phyloP scores from a whole-genome alignment of 2,888 invertebrate genomes.

The Norana najaformis region DNA sequence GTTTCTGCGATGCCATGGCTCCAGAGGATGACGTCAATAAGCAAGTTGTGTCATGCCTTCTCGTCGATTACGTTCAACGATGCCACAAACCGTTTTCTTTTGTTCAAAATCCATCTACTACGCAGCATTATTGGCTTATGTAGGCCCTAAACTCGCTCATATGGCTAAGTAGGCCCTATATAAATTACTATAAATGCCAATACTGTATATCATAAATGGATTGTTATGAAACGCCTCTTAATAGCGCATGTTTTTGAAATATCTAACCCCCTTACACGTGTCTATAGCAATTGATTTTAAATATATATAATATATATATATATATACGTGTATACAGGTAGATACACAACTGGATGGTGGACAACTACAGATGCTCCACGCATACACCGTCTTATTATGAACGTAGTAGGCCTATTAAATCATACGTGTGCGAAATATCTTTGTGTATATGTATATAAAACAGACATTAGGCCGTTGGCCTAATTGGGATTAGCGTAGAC shows the following conservation, averaged over 20 bases:
- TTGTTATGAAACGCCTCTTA: not conserved
- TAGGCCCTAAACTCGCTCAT: no score
- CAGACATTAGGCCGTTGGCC: no score
- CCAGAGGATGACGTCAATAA: not conserved
- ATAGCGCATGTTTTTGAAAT: not conserved
- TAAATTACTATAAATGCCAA: not conserved
- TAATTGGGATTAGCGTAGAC: not conserved
- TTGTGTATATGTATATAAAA: not conserved
- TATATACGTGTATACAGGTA: not conserved
- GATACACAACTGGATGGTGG: no score
- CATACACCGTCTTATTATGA: no score
- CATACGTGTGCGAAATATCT: no score
- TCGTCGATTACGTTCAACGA: not conserved
- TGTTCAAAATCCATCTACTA: not conserved
- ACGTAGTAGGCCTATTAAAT: no score
- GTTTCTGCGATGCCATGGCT: not conserved
- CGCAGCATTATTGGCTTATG: no score
- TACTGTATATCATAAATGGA: not conserved
- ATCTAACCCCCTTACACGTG: no score
- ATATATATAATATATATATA: not conserved
- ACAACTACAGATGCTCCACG: no score
- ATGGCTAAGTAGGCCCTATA: no score
- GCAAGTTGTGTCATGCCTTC: not conserved
- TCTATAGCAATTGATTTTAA: no score
- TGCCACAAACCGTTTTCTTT: not conserved